Evolutionary conservation across 2,113 vertebrate species (phyloP).

Genomic region (Chionomys nivalis): DNA sequence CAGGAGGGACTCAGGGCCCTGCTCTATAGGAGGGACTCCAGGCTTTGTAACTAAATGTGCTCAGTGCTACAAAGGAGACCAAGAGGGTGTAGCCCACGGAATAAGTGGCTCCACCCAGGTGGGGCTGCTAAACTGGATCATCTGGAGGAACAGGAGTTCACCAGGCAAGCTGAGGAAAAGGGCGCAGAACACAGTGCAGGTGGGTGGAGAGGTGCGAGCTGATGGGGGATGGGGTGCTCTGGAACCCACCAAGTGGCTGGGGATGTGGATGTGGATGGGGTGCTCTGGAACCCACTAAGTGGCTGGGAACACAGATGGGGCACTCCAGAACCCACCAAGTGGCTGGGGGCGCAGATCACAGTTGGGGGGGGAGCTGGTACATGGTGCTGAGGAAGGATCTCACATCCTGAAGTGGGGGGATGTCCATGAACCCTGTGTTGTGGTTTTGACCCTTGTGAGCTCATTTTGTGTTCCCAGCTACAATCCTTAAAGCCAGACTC

Average conservation of each 20-base stretch:
- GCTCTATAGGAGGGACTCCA: background rate
- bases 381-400: too few species aligned
- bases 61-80: background rate
- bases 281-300: background rate
- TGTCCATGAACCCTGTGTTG: rapidly evolving
- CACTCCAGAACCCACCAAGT: background rate
- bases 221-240: background rate
- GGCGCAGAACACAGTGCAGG: too few species aligned
- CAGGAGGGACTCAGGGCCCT: background rate
- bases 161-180: background rate
- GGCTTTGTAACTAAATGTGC: background rate
- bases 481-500: background rate
- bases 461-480: background rate
- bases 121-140: background rate
- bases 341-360: background rate
- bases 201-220: background rate
- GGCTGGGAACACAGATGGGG: background rate
- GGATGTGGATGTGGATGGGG: background rate
- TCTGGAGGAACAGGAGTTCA: background rate
- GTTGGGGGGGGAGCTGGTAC: background rate
- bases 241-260: background rate
- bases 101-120: background rate
- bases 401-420: background rate
- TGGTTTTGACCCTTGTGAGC: background rate
- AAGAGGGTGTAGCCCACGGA: background rate